These are phyloP conservation scores for Mythimna pallens DNA, from an alignment of 2,888 invertebrate genomes.

Conservation along the genomic window DNA sequence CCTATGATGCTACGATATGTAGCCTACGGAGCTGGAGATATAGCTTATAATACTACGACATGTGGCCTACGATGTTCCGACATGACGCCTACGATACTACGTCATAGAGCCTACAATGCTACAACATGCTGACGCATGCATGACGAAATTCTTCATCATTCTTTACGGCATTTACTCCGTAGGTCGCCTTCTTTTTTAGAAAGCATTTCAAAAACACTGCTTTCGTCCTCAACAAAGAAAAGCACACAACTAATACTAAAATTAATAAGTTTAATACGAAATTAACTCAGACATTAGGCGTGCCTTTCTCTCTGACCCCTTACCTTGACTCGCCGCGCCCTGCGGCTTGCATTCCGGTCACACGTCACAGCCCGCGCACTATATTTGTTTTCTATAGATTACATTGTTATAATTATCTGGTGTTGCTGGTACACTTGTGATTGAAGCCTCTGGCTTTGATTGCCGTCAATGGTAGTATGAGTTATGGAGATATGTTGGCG, in stretches of 20 bases:
- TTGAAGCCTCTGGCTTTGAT: slow-evolving; percentile 47
- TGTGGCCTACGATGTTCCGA: no score
- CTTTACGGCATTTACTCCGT: not conserved
- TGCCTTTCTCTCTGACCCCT: slow-evolving; percentile 89
- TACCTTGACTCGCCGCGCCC: slow-evolving; percentile 89
- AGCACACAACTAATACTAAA: slow-evolving; percentile 1
- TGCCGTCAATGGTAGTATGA: slow-evolving; percentile 23
- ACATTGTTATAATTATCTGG: slow-evolving; percentile 69
- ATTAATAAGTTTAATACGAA: slow-evolving; percentile 72
- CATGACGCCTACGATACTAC: no score
- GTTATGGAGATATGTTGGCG: slow-evolving; percentile 20
- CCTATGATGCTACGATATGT: no score
- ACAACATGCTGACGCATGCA: no score
- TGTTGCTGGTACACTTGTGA: slow-evolving; percentile 61
- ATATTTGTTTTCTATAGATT: slow-evolving; percentile 69
- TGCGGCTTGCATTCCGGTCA: slow-evolving; percentile 81
- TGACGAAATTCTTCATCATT: no score
- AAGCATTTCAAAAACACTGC: not conserved
- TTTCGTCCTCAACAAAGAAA: slow-evolving; percentile 1
- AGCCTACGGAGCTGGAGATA: no score
- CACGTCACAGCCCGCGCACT: slow-evolving; percentile 77
- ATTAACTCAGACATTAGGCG: slow-evolving; percentile 82
- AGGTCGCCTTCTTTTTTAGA: not conserved
- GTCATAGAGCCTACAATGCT: no score
- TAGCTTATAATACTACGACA: no score